Conservation (phyloP, 2,113 vertebrate genomes). For the Semnornis frantzii region DNA sequence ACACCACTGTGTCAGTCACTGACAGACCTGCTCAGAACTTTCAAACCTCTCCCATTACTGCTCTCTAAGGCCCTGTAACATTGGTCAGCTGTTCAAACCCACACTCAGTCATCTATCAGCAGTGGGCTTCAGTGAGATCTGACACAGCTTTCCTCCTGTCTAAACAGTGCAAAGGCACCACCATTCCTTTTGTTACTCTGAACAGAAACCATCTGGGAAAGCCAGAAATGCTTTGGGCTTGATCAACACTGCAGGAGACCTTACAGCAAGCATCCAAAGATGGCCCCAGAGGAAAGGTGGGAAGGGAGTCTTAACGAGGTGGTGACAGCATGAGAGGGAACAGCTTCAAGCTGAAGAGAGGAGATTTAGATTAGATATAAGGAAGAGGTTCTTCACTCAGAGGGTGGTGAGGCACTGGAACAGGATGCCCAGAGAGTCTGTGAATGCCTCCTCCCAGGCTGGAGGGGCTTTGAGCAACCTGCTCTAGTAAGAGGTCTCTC, state of each 20-base stretch:
- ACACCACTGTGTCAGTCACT: background rate
- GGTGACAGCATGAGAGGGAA: too few relatives aligned
- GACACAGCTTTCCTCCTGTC: background rate
- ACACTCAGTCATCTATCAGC: background rate
- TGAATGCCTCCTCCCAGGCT: background rate
- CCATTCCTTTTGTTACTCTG: background rate
- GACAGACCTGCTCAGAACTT: background rate
- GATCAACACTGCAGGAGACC: background rate
- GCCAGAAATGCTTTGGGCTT: background rate
- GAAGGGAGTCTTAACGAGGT: background rate
- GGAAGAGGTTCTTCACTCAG: background rate
- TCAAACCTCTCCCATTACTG: constrained; percentile 4
- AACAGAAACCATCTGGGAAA: background rate
- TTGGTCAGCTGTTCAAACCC: constrained; percentile 7
- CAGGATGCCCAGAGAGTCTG: too few relatives aligned
- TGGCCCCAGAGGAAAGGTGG: background rate
- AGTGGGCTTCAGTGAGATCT: background rate
- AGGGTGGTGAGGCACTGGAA: too few relatives aligned
- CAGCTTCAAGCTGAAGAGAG: background rate
- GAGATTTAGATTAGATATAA: background rate
- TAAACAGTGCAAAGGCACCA: background rate
- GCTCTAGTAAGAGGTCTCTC: background rate
- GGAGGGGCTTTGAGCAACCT: background rate
- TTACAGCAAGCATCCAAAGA: background rate
- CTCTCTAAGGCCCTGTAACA: background rate